Evolutionary conservation across 2,797 vertebrate genomes (phyloP).

Genomic region (Rhabdomys pumilio): DNA sequence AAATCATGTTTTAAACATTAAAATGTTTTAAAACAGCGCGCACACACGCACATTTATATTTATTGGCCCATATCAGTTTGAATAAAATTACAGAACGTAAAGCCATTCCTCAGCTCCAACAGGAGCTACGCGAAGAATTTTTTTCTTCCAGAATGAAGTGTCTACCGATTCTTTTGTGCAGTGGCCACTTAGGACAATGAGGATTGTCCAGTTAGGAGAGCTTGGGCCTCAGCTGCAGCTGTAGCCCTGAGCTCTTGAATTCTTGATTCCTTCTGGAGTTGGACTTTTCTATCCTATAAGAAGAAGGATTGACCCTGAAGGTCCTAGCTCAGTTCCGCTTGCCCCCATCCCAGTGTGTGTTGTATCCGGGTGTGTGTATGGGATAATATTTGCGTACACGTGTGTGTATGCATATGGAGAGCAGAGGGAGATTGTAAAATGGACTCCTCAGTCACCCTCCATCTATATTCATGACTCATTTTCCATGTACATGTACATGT

Average conservation of each 20-base stretch:
- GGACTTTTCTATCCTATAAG: not conserved
- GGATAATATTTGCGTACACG: not conserved
- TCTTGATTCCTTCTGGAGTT: not conserved
- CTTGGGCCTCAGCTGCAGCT: not conserved
- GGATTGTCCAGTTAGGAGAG: not conserved
- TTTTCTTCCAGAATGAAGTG: constrained; percentile 38
- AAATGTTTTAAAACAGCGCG: constrained; percentile 84
- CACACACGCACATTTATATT: constrained; percentile 81
- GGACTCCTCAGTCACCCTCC: no score
- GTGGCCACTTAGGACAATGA: not conserved
- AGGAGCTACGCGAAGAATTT: not conserved
- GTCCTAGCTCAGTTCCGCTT: not conserved
- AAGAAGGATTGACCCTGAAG: not conserved
- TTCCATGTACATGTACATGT: not conserved
- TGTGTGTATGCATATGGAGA: no score
- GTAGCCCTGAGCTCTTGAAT: not conserved
- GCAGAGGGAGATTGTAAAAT: no score
- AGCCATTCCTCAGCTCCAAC: constrained; percentile 25
- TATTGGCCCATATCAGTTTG: constrained; percentile 84
- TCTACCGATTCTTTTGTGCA: not conserved
- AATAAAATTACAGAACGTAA: constrained; percentile 81
- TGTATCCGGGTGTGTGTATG: not conserved
- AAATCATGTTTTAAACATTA: constrained; percentile 87
- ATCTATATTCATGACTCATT: not conserved
- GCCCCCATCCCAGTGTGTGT: not conserved